phyloP scores from a whole-genome alignment of 2,888 invertebrate genomes.

The Lydus trimaculatus region DNA sequence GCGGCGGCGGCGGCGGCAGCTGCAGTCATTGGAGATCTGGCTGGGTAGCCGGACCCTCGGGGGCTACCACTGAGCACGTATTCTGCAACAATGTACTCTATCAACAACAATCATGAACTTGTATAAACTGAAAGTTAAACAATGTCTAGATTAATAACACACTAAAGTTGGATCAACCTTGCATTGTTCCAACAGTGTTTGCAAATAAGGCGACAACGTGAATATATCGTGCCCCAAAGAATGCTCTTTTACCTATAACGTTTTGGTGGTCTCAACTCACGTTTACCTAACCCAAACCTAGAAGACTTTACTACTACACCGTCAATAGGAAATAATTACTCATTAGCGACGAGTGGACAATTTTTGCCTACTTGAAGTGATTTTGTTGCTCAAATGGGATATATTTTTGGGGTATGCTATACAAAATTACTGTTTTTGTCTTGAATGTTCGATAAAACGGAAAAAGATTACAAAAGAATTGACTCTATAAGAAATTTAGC shows the following conservation, averaged over 20 bases:
- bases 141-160: conserved; percentile 25
- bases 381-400: background rate
- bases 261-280: too few species aligned
- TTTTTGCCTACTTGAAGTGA: too few species aligned
- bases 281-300: too few species aligned
- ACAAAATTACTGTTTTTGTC: background rate
- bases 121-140: conserved; percentile 28
- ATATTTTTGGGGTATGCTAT: background rate
- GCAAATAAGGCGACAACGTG: background rate
- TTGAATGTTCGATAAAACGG: background rate
- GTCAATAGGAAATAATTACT: too few species aligned
- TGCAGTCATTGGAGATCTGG: conserved; percentile 60
- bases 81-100: conserved; percentile 58
- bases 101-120: conserved; percentile 26
- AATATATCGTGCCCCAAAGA: background rate
- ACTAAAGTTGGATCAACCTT: background rate
- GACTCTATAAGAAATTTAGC: background rate
- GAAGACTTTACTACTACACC: too few species aligned
- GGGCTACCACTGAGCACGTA: conserved; percentile 65
- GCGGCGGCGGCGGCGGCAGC: conserved; percentile 50
- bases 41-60: conserved; percentile 63
- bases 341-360: too few species aligned
- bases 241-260: too few species aligned
- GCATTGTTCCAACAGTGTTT: background rate
- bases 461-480: background rate